Conservation (phyloP, 2,113 vertebrate genomes). For the Dipodomys spectabilis region DNA sequence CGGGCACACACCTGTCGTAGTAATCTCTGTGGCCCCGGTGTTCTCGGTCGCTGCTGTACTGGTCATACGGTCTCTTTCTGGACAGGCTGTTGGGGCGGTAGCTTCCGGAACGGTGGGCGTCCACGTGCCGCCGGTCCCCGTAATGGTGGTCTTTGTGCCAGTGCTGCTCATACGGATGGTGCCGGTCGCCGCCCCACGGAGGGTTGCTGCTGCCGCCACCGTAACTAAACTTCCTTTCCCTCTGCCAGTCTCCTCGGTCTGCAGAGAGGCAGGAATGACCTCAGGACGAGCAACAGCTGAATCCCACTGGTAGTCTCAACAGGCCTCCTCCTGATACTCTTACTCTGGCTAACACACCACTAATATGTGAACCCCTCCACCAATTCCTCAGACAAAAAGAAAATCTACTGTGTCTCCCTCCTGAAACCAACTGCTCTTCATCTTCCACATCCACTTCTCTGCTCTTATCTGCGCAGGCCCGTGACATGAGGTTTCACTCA, state of each 20-base stretch:
- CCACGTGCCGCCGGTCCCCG: slow-evolving; percentile 92
- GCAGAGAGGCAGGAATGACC: not conserved
- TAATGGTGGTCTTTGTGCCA: slow-evolving; percentile 98
- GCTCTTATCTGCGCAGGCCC: not conserved
- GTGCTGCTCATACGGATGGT: slow-evolving; percentile 94
- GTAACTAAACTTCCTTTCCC: slow-evolving; percentile 95
- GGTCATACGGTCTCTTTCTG: slow-evolving; percentile 95
- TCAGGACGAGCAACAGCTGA: not conserved
- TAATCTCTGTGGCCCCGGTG: slow-evolving; percentile 95
- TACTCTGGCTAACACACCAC: not conserved
- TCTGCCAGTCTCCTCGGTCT: slow-evolving; percentile 97
- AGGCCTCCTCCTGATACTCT: not conserved
- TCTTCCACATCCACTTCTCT: not conserved
- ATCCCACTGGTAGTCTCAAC: not conserved
- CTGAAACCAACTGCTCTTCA: not conserved
- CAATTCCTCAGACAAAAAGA: not conserved
- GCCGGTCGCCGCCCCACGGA: slow-evolving; percentile 94
- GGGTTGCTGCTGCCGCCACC: slow-evolving; percentile 91
- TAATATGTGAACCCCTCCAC: not conserved
- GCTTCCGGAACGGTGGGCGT: slow-evolving; percentile 92
- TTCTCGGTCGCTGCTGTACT: slow-evolving; percentile 95
- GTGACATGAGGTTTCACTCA: not conserved
- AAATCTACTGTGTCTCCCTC: not conserved
- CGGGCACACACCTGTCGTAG: slow-evolving; percentile 92
- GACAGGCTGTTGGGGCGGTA: slow-evolving; percentile 93